phyloP scores from a whole-genome alignment of 92 coral and sea anemone genomes.

The Actinernus sp. region DNA sequence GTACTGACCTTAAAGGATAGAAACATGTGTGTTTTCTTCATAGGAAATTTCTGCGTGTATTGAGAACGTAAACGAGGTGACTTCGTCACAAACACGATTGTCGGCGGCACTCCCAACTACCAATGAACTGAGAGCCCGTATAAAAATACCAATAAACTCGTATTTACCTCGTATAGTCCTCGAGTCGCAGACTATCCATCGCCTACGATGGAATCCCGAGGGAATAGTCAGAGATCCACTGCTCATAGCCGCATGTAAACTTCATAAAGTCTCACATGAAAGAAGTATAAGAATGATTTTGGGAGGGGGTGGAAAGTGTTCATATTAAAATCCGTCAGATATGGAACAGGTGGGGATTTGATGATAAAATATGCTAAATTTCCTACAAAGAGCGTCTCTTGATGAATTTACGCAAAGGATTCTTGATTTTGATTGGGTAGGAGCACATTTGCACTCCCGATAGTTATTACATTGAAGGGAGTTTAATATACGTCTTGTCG shows the following conservation, averaged over 20 bases:
- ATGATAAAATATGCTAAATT: background rate
- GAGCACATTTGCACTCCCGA: too few species aligned
- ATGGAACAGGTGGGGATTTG: background rate
- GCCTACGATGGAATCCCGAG: too few species aligned
- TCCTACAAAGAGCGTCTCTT: constrained; percentile 5
- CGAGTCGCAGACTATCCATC: constrained; percentile 52
- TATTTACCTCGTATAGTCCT: constrained; percentile 72
- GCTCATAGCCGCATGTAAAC: too few species aligned
- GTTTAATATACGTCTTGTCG: too few species aligned
- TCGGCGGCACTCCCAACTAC: constrained; percentile 31
- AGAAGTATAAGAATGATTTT: background rate
- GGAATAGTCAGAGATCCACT: too few species aligned
- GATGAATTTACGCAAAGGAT: background rate
- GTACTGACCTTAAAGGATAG: background rate
- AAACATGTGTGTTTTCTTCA: too few species aligned
- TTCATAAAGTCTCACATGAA: too few species aligned
- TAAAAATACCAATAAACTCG: constrained; percentile 22
- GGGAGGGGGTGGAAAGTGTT: constrained; percentile 1
- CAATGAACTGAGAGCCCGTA: constrained; percentile 31
- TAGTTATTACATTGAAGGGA: too few species aligned
- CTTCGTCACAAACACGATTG: background rate
- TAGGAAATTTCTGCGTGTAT: background rate
- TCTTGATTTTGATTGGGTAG: constrained; percentile 16
- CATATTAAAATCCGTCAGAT: background rate
- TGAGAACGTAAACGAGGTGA: background rate